phyloP scores from a whole-genome alignment of 2,113 vertebrate species.

The Poeciliopsis retropinna region DNA sequence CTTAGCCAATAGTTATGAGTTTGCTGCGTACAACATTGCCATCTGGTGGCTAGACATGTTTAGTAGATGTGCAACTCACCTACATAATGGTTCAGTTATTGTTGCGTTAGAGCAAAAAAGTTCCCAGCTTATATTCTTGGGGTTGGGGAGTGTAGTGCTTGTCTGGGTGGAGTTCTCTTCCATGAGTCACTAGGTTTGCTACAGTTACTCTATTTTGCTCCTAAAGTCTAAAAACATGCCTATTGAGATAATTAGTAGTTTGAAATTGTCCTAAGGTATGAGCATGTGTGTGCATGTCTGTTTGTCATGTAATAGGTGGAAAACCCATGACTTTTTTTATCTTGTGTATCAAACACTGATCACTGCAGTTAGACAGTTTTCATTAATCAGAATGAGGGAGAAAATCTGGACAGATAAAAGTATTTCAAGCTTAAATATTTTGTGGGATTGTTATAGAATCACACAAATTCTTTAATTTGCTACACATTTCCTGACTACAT shows the following conservation, averaged over 20 bases:
- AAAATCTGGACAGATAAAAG: neutral
- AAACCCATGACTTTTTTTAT: neutral
- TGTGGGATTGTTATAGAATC: neutral
- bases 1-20: neutral
- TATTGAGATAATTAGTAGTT: neutral
- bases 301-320: neutral
- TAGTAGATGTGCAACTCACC: neutral
- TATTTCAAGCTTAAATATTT: neutral
- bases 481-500: neutral
- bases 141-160: neutral
- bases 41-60: constrained; percentile 40
- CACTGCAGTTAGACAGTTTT: neutral
- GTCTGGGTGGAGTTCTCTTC: neutral
- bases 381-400: neutral
- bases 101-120: neutral
- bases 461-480: neutral
- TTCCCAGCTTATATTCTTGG: neutral
- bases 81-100: neutral
- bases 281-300: neutral
- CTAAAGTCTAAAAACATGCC: neutral
- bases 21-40: neutral
- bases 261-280: neutral
- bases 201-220: neutral
- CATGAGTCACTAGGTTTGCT: neutral
- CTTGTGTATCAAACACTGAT: neutral